Evolutionary conservation across 2,797 vertebrate species (phyloP), one percentile per base, ranked within the genome.

Genomic region (Catamblyrhynchus diadema): DNA sequence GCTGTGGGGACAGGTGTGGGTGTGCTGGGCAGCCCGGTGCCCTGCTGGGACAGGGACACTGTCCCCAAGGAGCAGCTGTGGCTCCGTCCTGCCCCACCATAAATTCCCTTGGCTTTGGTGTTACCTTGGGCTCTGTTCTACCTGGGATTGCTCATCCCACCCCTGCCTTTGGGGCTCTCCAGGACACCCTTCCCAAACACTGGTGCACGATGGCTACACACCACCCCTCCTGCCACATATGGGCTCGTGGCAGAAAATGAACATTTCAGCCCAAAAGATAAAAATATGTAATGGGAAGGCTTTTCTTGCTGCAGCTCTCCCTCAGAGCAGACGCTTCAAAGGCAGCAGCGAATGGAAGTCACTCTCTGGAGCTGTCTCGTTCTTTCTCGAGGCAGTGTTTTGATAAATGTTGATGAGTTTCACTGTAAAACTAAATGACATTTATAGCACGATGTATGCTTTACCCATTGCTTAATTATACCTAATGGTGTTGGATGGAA

Each of bases 361-460:
- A 20, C 83, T 85, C 47, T 78, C 93, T 89, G 48, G 78, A 94
- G 96, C 96, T 96, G 89, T 94, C 96, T 94, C 88, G 1, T 91
- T 95, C 94, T 95, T 93, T 97, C 98, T 97, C 1, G 60, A 95
- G 97, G 98, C 97, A 32, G 67, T 97, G 95, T 98, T 98, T 98
- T 98, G 98, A 98, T 97, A 97, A 98, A 97, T 94, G 98, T 91
- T 97, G 98, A 98, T 97, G 97, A 97, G 97, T 98, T 98, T 97
- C 97, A 98, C 97, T 97, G 97, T 97, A 97, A 98, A 98, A 96
- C 96, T 97, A 97, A 98, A 97, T 97, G 98, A 96, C 98, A 91
- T 97, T 98, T 98, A 96, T 97, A 96, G 96, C 88, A 90, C 91
- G 85, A 97, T 90, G 96, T 96, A 94, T 45, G 88, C 96, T 97